Evolutionary conservation across 2,113 vertebrate species (phyloP).

Genomic region (Varanus salvator): DNA sequence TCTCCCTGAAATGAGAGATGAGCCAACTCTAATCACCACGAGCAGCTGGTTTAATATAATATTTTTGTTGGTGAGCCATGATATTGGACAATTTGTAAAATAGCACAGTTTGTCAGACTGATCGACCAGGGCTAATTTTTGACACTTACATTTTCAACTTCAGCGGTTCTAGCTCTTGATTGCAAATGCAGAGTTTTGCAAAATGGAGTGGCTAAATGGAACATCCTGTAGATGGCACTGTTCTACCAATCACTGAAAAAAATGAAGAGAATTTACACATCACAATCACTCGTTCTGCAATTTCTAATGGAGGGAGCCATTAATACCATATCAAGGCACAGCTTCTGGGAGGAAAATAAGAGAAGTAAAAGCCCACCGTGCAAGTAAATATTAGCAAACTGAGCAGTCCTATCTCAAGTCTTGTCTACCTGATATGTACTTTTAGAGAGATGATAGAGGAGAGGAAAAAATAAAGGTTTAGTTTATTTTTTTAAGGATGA

Average conservation of each 20-base stretch:
- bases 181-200: constrained; percentile 30
- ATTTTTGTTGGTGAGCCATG: constrained; percentile 54
- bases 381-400: constrained; percentile 68
- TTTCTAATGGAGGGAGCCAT: constrained; percentile 62
- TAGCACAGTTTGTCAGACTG: constrained; percentile 52
- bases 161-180: constrained; percentile 49
- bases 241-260: constrained; percentile 67
- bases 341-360: constrained; percentile 32
- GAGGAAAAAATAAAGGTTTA: too few species aligned
- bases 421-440: neutral
- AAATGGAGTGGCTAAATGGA: constrained; percentile 25
- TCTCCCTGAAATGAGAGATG: constrained; percentile 38
- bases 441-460: neutral
- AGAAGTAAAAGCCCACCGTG: constrained; percentile 16
- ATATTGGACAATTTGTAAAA: constrained; percentile 66
- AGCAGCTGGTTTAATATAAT: constrained; percentile 47
- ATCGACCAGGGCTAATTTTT: constrained; percentile 67
- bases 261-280: constrained; percentile 3
- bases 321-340: constrained; percentile 62
- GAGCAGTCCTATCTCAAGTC: constrained; percentile 59
- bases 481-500: too few species aligned
- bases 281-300: constrained; percentile 45
- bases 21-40: constrained; percentile 13
- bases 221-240: constrained; percentile 81
- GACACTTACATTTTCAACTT: constrained; percentile 61